phyloP scores from a whole-genome alignment of 2,888 invertebrate species.

The Lamproptera curius region DNA sequence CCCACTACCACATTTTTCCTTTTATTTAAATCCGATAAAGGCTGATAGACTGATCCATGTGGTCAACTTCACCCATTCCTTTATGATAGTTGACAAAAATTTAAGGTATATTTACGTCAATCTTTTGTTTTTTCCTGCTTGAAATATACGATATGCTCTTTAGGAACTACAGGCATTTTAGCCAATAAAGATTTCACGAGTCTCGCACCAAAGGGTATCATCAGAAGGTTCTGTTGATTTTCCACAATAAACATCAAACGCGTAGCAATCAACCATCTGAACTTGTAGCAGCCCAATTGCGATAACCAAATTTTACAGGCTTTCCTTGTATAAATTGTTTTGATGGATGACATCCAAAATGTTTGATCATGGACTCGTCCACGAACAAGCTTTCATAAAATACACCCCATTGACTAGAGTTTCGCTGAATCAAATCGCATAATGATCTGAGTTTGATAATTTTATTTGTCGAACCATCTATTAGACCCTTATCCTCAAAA shows the following conservation, averaged over 20 bases:
- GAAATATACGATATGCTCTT: constrained; percentile 13
- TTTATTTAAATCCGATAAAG: constrained; percentile 21
- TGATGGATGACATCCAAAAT: constrained; percentile 21
- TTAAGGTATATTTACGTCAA: too few relatives aligned
- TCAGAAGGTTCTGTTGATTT: constrained; percentile 24
- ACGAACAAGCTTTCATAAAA: constrained; percentile 22
- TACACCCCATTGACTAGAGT: constrained; percentile 22
- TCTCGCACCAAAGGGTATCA: constrained; percentile 23
- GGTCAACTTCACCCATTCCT: constrained; percentile 31
- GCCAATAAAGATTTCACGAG: constrained; percentile 25
- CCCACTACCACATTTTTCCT: constrained; percentile 29
- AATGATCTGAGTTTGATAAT: constrained; percentile 26
- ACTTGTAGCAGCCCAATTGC: constrained; percentile 27
- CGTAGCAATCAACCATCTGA: constrained; percentile 27
- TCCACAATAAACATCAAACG: constrained; percentile 28
- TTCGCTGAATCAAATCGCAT: constrained; percentile 24
- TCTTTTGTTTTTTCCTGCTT: too few relatives aligned
- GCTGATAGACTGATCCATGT: constrained; percentile 28
- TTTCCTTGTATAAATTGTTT: constrained; percentile 23
- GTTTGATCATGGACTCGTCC: constrained; percentile 22
- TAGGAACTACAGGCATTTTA: constrained; percentile 23
- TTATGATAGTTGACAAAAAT: constrained; percentile 29
- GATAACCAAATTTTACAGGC: constrained; percentile 26
- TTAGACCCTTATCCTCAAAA: constrained; percentile 23
- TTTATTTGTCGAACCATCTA: constrained; percentile 22